These are phyloP conservation scores for Brassicogethes aeneus DNA, from an alignment of 2,888 invertebrate species.

Conservation along the genomic window DNA sequence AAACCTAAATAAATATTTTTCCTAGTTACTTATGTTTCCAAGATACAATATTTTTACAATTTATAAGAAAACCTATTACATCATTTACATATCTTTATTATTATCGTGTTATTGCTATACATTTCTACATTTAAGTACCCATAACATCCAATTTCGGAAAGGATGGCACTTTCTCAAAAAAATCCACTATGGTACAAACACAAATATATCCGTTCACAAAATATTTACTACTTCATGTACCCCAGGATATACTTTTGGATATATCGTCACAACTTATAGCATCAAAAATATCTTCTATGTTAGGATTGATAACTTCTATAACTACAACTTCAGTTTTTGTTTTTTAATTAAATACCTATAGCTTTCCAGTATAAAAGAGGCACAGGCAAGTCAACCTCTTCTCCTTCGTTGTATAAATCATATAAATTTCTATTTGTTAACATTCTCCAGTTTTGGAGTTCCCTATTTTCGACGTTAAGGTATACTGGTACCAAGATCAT, in stretches of 20 bases:
- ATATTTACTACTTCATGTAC: constrained; percentile 43
- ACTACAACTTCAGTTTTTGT: constrained; percentile 48
- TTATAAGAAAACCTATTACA: too few species aligned
- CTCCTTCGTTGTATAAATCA: constrained; percentile 22
- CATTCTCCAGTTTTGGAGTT: constrained; percentile 30
- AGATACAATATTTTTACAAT: too few species aligned
- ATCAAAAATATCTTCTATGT: constrained; percentile 20
- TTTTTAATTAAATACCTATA: constrained; percentile 45
- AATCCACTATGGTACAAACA: constrained; percentile 51
- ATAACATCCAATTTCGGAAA: constrained; percentile 47
- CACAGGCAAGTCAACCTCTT: constrained; percentile 39
- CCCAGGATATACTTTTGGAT: constrained; percentile 51
- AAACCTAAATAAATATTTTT: too few species aligned
- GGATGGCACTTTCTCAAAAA: constrained; percentile 44
- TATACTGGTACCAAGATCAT: too few species aligned
- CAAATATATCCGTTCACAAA: constrained; percentile 50
- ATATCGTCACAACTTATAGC: constrained; percentile 37
- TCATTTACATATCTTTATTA: too few species aligned
- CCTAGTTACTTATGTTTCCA: too few species aligned
- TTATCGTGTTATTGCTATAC: too few species aligned
- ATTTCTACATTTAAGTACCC: too few species aligned
- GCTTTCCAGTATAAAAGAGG: constrained; percentile 53
- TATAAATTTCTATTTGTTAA: constrained; percentile 25
- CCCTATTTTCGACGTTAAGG: too few species aligned
- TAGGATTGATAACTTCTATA: constrained; percentile 55